Evolutionary conservation across 1,140 invertebrate species (phyloP), one percentile per base, ranked within the genome.

Genomic region (Plectrocnemia conspersa): DNA sequence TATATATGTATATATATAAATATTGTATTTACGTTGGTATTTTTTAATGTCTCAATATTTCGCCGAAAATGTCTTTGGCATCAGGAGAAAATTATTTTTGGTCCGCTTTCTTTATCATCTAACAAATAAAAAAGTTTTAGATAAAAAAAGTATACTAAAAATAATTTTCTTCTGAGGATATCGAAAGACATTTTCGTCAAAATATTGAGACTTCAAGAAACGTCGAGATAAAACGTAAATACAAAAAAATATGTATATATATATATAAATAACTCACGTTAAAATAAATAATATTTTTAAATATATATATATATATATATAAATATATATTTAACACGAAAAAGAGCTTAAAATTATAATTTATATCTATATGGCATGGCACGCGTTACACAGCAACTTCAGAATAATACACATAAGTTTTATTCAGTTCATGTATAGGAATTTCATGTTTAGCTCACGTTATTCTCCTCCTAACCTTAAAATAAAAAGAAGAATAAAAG

Each of bases 331-430:
- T 41, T 50, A 35, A 23, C 41, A 32, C 23, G 40, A 42, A 22
- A 42, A 18, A 47, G 18, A 33, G 21, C 42, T 54, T 54, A 54
- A 47, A 10, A 54, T 47, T 54, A 54, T 7, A 10, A 36, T 47
- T 47, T 33, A 36, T 27, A 10, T 24, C 25, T 38, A 41, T 38
- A 56, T 59, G 58, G 58, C 58, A 59, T 59, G 58, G 58, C 58
- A 59, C 58, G 50, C 52, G 47, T 52, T 50, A 52, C 52, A 55
- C 58, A 56, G 53, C 58, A 56, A 52, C 35, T 29, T 59, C 52
- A 13, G 45, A 49, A 42, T 52, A 46, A 48, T 27, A 56, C 19
- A 10, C 6, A 5, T 18, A 21, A 21, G 25, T 9, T 23, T 42
- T 10, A 18, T 23, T 42, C 16, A 36, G 24, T 21, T 2, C n/a